Evolutionary conservation across 2,797 vertebrate species (phyloP), one percentile per base, ranked within the genome.

Genomic region (Cyclopterus lumpus): DNA sequence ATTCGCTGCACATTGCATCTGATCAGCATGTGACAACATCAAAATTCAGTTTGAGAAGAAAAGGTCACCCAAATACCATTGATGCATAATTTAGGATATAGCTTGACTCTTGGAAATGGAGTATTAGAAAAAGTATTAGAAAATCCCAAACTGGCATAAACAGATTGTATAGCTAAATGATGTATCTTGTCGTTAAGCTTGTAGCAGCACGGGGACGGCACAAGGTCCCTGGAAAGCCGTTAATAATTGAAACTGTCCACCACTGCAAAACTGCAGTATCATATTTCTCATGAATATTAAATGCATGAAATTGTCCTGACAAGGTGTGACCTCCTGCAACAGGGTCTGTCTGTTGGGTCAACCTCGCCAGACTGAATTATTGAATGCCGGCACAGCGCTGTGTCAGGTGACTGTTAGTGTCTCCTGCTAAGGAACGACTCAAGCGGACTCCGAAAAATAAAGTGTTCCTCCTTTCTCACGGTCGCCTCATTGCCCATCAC

Each of bases 281-380:
- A 75, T 73, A 73, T 93, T 89, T 80, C 92, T 85, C 88, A 93
- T 93, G 64, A 92, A 95, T 93, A 91, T 85, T 89, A 84, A 84
- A 93, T 84, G 77, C 74, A 69, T 80, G 85, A 87, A 82, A 88
- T 51, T 77, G 91, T 92, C 86, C 87, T 84, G 83, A 91, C 85
- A 88, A 83, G 89, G 72, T 79, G 79, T 51, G 61, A 79, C 79
- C 84, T 91, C 73, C 55, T 82, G 83, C 82, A 87, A 85, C 90
- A 82, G 76, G 79, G 84, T 85, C 83, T 80, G 77, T 32, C 73
- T 86, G 63, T 82, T 73, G 77, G 74, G 69, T 88, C 73, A 79
- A 78, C 73, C 65, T 79, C 51, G 20, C 71, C 54, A 77, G 85
- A 82, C 83, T 94, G 74, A 94, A 93, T 93, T 89, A 94, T 91